Percentiles rank a stretch among this genome's conserved stretches.
Evolutionary conservation across 2,888 invertebrate genomes (phyloP).

Genomic region (Harmothoe impar): DNA sequence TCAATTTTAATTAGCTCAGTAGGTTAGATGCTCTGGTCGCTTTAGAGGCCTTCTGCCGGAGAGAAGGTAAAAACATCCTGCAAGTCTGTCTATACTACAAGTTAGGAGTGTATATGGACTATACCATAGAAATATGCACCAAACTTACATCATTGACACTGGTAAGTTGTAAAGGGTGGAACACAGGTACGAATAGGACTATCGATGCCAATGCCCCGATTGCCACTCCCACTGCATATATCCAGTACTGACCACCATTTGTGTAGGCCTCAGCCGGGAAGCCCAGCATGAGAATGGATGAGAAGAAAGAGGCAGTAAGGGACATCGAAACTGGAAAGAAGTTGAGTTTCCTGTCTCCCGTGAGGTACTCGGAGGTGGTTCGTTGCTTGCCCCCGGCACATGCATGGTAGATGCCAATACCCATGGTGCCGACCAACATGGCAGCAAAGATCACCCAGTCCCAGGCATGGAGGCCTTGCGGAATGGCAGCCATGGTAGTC

Average conservation of each 20-base stretch:
- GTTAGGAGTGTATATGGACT: too few relatives aligned
- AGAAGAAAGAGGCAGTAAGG: slow-evolving; percentile 74
- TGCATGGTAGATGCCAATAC: slow-evolving; percentile 61
- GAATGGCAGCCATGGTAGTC: slow-evolving; percentile 46
- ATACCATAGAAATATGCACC: background rate
- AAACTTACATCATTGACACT: slow-evolving; percentile 77
- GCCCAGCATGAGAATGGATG: slow-evolving; percentile 74
- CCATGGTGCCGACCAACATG: slow-evolving; percentile 12
- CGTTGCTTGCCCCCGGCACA: background rate
- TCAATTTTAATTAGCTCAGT: too few relatives aligned
- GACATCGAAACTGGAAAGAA: slow-evolving; percentile 74
- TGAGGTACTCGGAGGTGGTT: slow-evolving; percentile 53
- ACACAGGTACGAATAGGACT: slow-evolving; percentile 74
- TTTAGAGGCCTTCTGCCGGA: too few relatives aligned
- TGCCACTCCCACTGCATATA: slow-evolving; percentile 70
- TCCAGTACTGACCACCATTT: slow-evolving; percentile 70
- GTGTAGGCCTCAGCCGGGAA: slow-evolving; percentile 72
- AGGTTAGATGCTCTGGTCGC: too few relatives aligned
- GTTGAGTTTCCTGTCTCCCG: slow-evolving; percentile 65
- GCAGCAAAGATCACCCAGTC: slow-evolving; percentile 49
- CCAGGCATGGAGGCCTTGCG: slow-evolving; percentile 71
- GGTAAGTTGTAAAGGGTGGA: slow-evolving; percentile 26
- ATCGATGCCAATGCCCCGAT: slow-evolving; percentile 76
- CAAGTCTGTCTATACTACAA: too few relatives aligned
- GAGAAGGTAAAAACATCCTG: too few relatives aligned